Evolutionary conservation across 2,113 vertebrate genomes (phyloP).

Genomic region (Oreocharis arfaki): DNA sequence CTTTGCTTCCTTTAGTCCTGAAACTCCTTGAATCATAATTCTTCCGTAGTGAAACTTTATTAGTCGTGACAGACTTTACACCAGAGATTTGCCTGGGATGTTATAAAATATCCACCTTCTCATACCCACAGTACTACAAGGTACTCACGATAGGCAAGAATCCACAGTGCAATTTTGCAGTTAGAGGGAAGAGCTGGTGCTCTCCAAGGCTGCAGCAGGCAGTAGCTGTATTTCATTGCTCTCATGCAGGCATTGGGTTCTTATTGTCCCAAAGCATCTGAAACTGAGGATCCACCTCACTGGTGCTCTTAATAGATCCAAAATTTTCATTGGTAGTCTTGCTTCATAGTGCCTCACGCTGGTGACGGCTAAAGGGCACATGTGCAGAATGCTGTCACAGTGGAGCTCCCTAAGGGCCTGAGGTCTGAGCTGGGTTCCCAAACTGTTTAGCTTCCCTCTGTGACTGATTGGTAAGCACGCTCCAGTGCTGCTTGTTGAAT

Average conservation of each 20-base stretch:
- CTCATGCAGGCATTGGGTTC: rapidly evolving
- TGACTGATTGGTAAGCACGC: not conserved
- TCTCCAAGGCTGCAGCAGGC: not conserved
- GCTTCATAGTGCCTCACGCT: not conserved
- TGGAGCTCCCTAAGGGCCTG: not conserved
- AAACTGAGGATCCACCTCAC: not conserved
- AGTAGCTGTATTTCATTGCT: not conserved
- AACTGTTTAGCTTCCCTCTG: not conserved
- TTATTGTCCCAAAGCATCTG: not conserved
- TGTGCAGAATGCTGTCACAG: not conserved
- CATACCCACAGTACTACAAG: not conserved
- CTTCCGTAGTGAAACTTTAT: not conserved
- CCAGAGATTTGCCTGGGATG: not conserved
- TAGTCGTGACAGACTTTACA: not conserved
- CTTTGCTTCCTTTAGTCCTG: not conserved
- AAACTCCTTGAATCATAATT: slow-evolving; percentile 1
- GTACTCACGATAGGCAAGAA: not conserved
- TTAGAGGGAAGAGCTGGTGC: not conserved
- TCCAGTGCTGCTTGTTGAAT: not conserved
- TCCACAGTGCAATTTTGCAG: not conserved
- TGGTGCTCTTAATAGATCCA: not conserved
- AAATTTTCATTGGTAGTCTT: not conserved
- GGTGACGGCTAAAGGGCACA: not conserved
- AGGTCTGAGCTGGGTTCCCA: not conserved
- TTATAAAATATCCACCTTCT: not conserved